Evolutionary conservation across 2,888 invertebrate species (phyloP).

Genomic region (Diloba caeruleocephala): DNA sequence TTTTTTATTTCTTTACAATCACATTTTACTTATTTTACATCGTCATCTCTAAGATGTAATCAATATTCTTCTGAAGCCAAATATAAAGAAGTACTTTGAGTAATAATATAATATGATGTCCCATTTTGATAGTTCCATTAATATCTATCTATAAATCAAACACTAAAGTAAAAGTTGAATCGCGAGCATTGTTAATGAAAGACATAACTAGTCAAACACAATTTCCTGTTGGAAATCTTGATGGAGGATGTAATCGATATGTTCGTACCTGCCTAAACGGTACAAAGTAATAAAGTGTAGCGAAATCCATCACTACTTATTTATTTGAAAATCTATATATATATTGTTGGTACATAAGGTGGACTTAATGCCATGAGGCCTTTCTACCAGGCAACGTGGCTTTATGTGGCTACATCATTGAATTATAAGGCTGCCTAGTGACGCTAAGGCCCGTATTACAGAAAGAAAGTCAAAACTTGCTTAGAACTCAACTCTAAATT

Average conservation of each 20-base stretch:
- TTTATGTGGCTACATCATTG: no score
- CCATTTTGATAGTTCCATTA: slow-evolving; percentile 17
- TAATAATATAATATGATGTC: slow-evolving; percentile 10
- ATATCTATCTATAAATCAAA: slow-evolving; percentile 31
- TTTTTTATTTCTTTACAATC: no score
- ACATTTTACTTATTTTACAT: neutral
- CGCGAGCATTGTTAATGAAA: slow-evolving; percentile 33
- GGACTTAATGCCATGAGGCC: no score
- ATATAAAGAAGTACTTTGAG: neutral
- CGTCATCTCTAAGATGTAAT: neutral
- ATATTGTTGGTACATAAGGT: no score
- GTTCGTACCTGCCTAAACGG: slow-evolving; percentile 8
- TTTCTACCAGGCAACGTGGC: no score
- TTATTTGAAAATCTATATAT: neutral
- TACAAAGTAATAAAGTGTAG: neutral
- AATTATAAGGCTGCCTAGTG: no score
- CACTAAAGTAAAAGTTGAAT: slow-evolving; percentile 43
- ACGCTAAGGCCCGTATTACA: no score
- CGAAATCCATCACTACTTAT: neutral
- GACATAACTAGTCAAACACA: slow-evolving; percentile 28
- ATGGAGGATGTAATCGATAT: slow-evolving; percentile 47
- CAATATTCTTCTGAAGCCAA: neutral
- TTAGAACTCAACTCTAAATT: no score
- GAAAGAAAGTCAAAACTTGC: no score
- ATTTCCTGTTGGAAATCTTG: slow-evolving; percentile 45